A percentile compares a stretch with the other conserved stretches of the same genome.
phyloP scores from a whole-genome alignment of 2,113 vertebrate species.

The Notiomystis cincta region DNA sequence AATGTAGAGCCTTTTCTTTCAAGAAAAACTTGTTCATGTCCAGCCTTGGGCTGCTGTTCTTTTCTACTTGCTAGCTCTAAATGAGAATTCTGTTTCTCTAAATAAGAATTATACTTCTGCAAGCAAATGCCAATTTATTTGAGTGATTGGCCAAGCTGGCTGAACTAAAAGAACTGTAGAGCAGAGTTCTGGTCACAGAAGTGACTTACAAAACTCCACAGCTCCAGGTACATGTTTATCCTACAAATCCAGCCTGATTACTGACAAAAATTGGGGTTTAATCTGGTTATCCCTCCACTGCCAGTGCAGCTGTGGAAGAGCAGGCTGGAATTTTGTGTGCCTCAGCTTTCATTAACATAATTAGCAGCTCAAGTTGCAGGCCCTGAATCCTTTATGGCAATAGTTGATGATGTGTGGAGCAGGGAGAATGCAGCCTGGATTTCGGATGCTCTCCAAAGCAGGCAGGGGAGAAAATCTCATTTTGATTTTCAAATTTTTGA shows the following conservation, averaged over 20 bases:
- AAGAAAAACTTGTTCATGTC: neutral
- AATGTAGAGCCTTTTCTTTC: neutral
- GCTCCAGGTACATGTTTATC: neutral
- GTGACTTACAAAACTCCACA: neutral
- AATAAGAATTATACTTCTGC: neutral
- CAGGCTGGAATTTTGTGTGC: neutral
- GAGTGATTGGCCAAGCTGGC: neutral
- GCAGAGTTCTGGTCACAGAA: neutral
- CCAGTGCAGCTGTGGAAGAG: neutral
- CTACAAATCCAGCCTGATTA: neutral
- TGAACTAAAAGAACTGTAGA: neutral
- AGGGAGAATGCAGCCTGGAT: neutral
- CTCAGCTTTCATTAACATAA: conserved; percentile 23
- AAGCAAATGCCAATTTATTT: neutral
- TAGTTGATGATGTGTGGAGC: neutral
- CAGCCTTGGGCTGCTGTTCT: neutral
- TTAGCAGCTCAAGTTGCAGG: neutral
- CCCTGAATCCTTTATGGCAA: neutral
- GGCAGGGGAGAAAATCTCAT: neutral
- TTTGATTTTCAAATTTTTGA: neutral
- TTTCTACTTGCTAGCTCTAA: neutral
- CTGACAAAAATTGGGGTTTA: neutral
- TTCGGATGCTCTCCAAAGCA: neutral
- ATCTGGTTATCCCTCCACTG: neutral
- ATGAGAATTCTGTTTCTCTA: neutral